Evolutionary conservation across 2,113 vertebrate species (phyloP).

Genomic region (Ariopsis seemanni): DNA sequence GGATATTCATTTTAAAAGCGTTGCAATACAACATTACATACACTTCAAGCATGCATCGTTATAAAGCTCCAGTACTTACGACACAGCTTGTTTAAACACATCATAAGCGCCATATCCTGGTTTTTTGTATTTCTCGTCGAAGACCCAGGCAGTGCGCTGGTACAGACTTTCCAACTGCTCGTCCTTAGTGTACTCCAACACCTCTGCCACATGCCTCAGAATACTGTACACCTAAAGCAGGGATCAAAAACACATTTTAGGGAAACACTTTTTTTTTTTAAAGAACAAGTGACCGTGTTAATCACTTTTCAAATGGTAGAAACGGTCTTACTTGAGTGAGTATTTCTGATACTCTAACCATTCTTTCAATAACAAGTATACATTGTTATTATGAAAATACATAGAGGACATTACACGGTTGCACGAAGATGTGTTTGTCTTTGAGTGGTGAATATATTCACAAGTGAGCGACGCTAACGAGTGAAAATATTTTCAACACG

Average conservation of each 20-base stretch:
- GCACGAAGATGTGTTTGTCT: no score
- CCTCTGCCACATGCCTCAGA: conserved; percentile 94
- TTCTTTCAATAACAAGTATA: no score
- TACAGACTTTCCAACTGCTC: conserved; percentile 96
- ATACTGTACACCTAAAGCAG: conserved; percentile 91
- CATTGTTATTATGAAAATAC: no score
- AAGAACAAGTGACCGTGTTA: not conserved
- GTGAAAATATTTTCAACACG: no score
- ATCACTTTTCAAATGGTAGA: not conserved
- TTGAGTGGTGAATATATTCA: no score
- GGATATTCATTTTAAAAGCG: no score
- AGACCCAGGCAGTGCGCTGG: conserved; percentile 97
- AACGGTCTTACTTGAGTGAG: no score
- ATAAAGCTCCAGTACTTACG: conserved; percentile 75
- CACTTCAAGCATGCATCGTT: not conserved
- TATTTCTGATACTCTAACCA: no score
- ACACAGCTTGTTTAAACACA: conserved; percentile 96
- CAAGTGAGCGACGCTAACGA: no score
- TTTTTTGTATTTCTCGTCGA: conserved; percentile 95
- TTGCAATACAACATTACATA: no score
- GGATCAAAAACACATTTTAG: conserved; percentile 8
- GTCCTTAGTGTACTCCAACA: conserved; percentile 94
- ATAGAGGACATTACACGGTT: no score
- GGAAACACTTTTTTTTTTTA: not conserved
- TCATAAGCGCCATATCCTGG: conserved; percentile 97